Evolutionary conservation across 2,797 vertebrate species (phyloP), one percentile per base, ranked within the genome.

Genomic region (Pyrocephalus nanus): DNA sequence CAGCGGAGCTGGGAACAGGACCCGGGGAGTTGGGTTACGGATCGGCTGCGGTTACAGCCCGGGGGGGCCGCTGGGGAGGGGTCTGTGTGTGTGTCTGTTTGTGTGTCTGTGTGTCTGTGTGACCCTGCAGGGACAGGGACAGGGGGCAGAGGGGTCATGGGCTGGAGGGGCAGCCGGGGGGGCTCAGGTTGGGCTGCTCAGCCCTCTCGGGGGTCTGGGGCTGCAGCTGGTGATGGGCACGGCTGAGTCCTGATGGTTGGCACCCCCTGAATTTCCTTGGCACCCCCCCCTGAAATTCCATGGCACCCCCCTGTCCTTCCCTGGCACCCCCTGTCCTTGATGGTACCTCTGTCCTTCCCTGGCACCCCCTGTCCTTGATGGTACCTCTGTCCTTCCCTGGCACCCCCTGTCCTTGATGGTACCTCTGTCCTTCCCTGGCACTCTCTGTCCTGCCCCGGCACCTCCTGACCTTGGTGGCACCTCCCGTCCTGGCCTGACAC

Each of bases 1-100:
- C 50, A 29, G 50, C 47, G 20, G 48, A 30, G 65, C 73, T 15
- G 22, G 36, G 75, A 67, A 88, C 72, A 17, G 72, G 17, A 22
- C 13, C n/a, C 6, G 7, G n/a, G 95, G 88, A 88, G 85, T 96
- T 97, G 93, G 34, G 92, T 97, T 97, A 96, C 96, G 26, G 91
- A 89, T 20, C 29, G 71, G 86, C 74, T 93, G 78, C 76, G 36
- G 88, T 91, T 97, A 95, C 92, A 76, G 64, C 84, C 38, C 58
- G 43, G 58, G 27, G 7, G 15, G 51, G 50, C 8, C 14, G 4
- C 18, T 43, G 55, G 38, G 26, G 25, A 10, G 8, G 26, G 42
- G 23, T 34, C 73, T 50, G 48, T 48, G 40, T 40, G 40, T 40
- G 12, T 40, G 38, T 40, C 38, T 43, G 12, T 48, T n/a, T n/a